These are phyloP conservation scores for Holcopasites calliopsidis DNA, from an alignment of 1,140 invertebrate species.

Conservation along the genomic window DNA sequence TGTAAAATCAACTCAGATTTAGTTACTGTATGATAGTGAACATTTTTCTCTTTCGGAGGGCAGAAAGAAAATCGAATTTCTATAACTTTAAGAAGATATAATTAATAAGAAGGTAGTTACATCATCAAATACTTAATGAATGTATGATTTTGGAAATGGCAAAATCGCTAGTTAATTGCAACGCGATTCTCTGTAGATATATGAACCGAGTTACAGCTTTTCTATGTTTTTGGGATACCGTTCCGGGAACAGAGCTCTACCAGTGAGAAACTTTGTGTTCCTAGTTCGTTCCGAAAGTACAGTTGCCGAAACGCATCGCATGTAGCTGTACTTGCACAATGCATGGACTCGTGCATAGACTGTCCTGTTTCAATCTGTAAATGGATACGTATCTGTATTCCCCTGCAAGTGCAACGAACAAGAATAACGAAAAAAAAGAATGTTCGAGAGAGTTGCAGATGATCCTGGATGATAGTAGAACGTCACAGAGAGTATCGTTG, in stretches of 20 bases:
- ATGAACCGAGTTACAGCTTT: not conserved
- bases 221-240: slow-evolving; percentile 8
- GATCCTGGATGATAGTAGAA: not conserved
- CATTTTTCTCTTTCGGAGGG: too few relatives aligned
- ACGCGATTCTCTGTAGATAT: not conserved
- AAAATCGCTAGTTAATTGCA: not conserved
- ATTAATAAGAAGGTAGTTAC: too few relatives aligned
- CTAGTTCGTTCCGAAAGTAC: slow-evolving; percentile 9
- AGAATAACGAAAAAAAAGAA: not conserved
- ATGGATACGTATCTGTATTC: slow-evolving; percentile 7
- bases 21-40: too few relatives aligned
- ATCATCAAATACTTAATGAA: not conserved
- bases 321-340: not conserved
- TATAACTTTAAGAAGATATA: too few relatives aligned
- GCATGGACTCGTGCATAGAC: not conserved
- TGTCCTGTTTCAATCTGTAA: slow-evolving; percentile 16
- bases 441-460: not conserved
- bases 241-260: slow-evolving; percentile 17
- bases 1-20: too few relatives aligned
- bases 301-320: slow-evolving; percentile 15
- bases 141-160: not conserved
- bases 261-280: slow-evolving; percentile 26
- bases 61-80: too few relatives aligned
- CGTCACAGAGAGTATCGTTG: not conserved
- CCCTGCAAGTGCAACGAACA: too few relatives aligned